A percentile compares a stretch with the other conserved stretches of the same genome.
Evolutionary conservation across 2,113 vertebrate genomes (phyloP).

Genomic region (Oryctolagus cuniculus): DNA sequence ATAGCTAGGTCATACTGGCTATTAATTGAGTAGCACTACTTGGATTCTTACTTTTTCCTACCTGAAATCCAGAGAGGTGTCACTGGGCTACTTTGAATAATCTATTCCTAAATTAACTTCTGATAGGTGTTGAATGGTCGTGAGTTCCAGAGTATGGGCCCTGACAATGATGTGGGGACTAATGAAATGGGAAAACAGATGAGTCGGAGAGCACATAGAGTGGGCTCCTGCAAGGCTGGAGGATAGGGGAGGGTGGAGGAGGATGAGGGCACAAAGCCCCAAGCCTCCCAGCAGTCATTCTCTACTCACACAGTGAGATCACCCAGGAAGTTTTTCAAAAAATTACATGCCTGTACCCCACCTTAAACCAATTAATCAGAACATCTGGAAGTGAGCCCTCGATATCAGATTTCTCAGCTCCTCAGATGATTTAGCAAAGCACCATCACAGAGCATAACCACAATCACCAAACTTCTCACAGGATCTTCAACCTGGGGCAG

Average conservation of each 20-base stretch:
- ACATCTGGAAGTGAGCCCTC: background rate
- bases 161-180: background rate
- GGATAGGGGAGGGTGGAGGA: background rate
- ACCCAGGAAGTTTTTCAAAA: background rate
- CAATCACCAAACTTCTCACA: background rate
- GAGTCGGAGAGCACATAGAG: background rate
- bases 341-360: background rate
- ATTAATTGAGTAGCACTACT: background rate
- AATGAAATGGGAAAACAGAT: background rate
- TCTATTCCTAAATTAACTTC: background rate
- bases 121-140: background rate
- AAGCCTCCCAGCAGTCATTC: background rate
- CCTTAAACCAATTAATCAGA: background rate
- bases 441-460: background rate
- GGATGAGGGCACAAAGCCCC: background rate
- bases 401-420: slow-evolving; percentile 1
- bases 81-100: background rate
- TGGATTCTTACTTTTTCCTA: background rate
- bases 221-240: background rate
- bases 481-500: background rate
- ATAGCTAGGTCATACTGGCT: background rate
- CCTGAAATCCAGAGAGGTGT: background rate
- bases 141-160: background rate
- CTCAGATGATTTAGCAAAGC: background rate
- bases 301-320: background rate